Evolutionary conservation across 2,797 vertebrate species (phyloP), one percentile per base, ranked within the genome.

Genomic region (Pseudochromis fuscus): DNA sequence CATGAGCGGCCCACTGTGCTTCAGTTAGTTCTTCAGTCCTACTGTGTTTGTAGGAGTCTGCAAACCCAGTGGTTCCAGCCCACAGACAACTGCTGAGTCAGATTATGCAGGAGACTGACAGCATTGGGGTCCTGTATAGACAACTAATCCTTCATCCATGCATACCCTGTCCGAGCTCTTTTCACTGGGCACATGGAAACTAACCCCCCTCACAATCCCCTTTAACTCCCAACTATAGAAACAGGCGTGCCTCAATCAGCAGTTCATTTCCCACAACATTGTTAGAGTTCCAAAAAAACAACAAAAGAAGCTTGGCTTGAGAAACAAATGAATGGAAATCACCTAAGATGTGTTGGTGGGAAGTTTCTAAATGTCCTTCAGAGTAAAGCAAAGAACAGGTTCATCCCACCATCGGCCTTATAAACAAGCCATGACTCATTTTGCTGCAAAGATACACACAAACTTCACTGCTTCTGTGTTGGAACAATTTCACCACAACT

Each of bases 121-220:
- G 84, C 83, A 50, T 74, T n/a, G 81, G 72, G 77, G 66, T n/a
- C 45, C 74, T 58, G 89, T 90, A 72, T 86, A 49, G 75, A 89
- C 81, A 87, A 79, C 85, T 89, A 92, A 92, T 92, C 90, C 89
- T 77, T 69, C 51, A 48, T 73, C 75, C 74, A 81, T 75, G 75
- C 40, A n/a, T n/a, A 83, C 64, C 66, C 53, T 33, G 51, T 50
- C 63, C 16, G 44, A 63, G 57, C 72, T 77, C 77, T 77, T 83
- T 88, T 88, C 82, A 84, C 42, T 62, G 53, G 59, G 75, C 74
- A 79, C 75, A 82, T 40, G 61, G 48, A 81, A 66, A 63, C 67
- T 78, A 83, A 82, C 70, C 85, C 84, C 74, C 59, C 13, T 44
- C n/a, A 81, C 80, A 79, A 87, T 83, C 78, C 75, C 80, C 82